Evolutionary conservation across 2,797 vertebrate species (phyloP).

Genomic region (Diplodus puntazzo): DNA sequence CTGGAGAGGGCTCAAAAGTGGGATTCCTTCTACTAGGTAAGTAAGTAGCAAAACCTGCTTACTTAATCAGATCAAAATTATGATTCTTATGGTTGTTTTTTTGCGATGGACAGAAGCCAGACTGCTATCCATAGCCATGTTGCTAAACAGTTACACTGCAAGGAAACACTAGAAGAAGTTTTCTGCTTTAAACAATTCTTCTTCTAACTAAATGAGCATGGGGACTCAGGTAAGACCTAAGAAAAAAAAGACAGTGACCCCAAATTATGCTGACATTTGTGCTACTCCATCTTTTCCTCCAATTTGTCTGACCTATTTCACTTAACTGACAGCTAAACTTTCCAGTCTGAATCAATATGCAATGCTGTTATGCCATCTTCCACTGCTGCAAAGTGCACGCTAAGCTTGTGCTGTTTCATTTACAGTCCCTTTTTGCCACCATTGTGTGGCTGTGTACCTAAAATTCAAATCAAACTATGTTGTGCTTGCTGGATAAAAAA

Average conservation of each 20-base stretch:
- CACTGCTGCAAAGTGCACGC: neutral
- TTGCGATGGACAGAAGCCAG: too few relatives aligned
- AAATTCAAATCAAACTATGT: conserved; percentile 33
- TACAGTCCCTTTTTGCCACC: conserved; percentile 22
- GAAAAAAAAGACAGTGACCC: neutral
- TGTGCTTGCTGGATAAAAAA: conserved; percentile 14
- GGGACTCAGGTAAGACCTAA: conserved; percentile 4
- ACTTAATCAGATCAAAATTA: too few relatives aligned
- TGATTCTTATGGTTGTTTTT: too few relatives aligned
- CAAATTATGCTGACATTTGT: conserved; percentile 34
- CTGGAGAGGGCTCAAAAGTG: too few relatives aligned
- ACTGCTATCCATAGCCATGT: too few relatives aligned
- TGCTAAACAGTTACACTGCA: too few relatives aligned
- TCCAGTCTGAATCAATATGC: conserved; percentile 37
- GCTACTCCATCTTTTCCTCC: conserved; percentile 18
- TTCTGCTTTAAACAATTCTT: neutral
- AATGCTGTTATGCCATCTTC: neutral
- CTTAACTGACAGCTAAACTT: conserved; percentile 40
- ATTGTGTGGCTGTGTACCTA: conserved; percentile 12
- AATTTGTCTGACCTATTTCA: conserved; percentile 31
- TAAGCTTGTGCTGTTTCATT: conserved; percentile 14
- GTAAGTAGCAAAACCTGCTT: too few relatives aligned
- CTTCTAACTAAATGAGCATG: conserved; percentile 9
- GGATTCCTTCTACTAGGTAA: too few relatives aligned
- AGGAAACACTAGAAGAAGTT: too few relatives aligned